Evolutionary conservation across 2,888 invertebrate species (phyloP), one percentile per base, ranked within the genome.

Genomic region (Xestia xanthographa): DNA sequence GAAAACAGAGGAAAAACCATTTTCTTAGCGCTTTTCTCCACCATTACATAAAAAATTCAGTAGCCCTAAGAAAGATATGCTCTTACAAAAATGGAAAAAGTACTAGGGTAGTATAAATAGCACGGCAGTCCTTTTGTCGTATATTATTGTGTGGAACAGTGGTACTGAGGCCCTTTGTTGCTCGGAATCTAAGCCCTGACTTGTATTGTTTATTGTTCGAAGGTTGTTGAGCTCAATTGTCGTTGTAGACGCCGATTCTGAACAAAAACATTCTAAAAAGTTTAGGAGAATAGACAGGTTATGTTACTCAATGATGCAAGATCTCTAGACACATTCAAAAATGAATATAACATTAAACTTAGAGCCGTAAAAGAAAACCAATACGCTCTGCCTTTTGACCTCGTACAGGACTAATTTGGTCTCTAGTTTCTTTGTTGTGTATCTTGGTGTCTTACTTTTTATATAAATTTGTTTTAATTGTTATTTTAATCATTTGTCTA

Each of bases 171-270:
- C 85, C 76, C 82, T 82, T 82, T 82, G 68, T 80, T 74, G 66
- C 63, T 29, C 17, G 69, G 69, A 72, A 80, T 71, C 81, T 85
- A 75, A 85, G 69, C 75, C 63, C 66, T 62, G 60, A 43, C 65
- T 29, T 20, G 85, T 76, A 82, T 82, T 82, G 82, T 82, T 75
- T 81, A 82, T 82, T 82, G 85, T 82, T 85, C 29, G 63, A 63
- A 82, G 85, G 85, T 85, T 70, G 82, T 82, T 82, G 85, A 81
- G 85, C 82, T 76, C 82, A 63, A 71, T 69, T 84, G 74, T 82
- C 38, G 62, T 50, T 14, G 70, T 77, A 83, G 70, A 70, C 60
- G 63, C 3, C n/a, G 77, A 77, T 67, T 77, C 17, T 53, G 38
- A 38, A 77, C 77, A 69, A 74, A 68, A 78, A 56, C 56, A n/a